Evolutionary conservation across 1,140 invertebrate genomes (phyloP).

Genomic region (Leptopilina boulardi): DNA sequence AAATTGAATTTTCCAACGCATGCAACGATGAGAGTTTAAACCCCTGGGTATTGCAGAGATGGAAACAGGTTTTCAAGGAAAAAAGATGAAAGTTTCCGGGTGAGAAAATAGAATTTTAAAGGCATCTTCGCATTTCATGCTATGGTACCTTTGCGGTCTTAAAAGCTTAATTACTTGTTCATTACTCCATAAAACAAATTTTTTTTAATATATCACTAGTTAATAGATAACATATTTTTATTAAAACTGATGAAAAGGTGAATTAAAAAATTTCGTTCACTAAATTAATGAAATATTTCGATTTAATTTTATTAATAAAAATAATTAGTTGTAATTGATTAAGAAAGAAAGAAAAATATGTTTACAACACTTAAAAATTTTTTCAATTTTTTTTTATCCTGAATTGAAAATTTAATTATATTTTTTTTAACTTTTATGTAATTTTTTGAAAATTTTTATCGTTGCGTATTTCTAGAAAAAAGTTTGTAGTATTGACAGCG

Average conservation of each 20-base stretch:
- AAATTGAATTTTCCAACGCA: slow-evolving; percentile 5
- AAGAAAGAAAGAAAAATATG: no score
- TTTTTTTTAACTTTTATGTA: not conserved
- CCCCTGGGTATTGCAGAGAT: not conserved
- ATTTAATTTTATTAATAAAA: no score
- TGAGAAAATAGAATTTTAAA: slow-evolving; percentile 14
- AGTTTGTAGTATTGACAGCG: not conserved
- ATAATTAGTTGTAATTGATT: no score
- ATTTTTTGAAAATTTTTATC: not conserved
- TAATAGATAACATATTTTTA: no score
- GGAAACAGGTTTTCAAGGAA: not conserved
- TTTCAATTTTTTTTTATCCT: no score
- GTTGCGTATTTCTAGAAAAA: not conserved
- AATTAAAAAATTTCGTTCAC: not conserved
- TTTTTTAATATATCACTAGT: not conserved
- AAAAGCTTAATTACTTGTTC: not conserved
- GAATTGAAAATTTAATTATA: not conserved
- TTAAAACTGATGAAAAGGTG: no score
- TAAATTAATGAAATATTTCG: not conserved
- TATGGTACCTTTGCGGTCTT: not conserved
- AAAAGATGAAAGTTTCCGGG: slow-evolving; percentile 8
- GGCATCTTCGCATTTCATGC: not conserved
- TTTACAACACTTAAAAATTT: no score
- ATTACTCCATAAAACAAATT: not conserved
- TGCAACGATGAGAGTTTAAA: not conserved